Evolutionary conservation across 2,797 vertebrate species (phyloP).

Genomic region (Limosa lapponica): DNA sequence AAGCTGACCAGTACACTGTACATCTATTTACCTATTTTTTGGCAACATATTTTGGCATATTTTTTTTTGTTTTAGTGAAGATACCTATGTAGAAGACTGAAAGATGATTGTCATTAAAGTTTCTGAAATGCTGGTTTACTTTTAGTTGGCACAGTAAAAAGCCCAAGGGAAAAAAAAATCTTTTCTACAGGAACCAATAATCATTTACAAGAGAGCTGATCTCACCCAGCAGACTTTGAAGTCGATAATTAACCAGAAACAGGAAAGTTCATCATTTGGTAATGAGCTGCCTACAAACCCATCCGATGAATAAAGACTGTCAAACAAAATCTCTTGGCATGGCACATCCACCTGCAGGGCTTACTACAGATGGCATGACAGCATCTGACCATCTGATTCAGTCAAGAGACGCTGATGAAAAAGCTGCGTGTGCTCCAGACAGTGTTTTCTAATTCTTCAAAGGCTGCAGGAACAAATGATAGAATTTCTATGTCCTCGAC

Average conservation of each 20-base stretch:
- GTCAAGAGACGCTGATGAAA: conserved; percentile 37
- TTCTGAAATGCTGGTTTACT: not conserved
- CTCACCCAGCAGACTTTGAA: not conserved
- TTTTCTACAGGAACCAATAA: not conserved
- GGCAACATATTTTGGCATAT: fast-evolving
- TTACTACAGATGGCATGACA: conserved; percentile 58
- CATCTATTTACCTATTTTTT: not conserved
- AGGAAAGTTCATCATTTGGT: conserved; percentile 57
- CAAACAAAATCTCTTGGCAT: conserved; percentile 38
- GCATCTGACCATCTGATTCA: conserved; percentile 68
- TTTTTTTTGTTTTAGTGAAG: not conserved
- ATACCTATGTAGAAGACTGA: not conserved
- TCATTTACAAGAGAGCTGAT: not conserved
- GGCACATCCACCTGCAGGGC: conserved; percentile 43
- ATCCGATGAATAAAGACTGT: conserved; percentile 61
- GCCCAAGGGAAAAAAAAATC: not conserved
- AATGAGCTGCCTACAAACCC: conserved; percentile 57
- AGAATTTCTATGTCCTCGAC: not conserved
- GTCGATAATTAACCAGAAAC: conserved; percentile 52
- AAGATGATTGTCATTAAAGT: not conserved
- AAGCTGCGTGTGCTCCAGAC: conserved; percentile 38
- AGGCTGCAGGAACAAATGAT: conserved; percentile 24
- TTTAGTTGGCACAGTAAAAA: not conserved
- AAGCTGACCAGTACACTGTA: not conserved
- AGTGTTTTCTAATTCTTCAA: conserved; percentile 46